phyloP scores from a whole-genome alignment of 2,113 vertebrate genomes.

The Gadus chalcogrammus region DNA sequence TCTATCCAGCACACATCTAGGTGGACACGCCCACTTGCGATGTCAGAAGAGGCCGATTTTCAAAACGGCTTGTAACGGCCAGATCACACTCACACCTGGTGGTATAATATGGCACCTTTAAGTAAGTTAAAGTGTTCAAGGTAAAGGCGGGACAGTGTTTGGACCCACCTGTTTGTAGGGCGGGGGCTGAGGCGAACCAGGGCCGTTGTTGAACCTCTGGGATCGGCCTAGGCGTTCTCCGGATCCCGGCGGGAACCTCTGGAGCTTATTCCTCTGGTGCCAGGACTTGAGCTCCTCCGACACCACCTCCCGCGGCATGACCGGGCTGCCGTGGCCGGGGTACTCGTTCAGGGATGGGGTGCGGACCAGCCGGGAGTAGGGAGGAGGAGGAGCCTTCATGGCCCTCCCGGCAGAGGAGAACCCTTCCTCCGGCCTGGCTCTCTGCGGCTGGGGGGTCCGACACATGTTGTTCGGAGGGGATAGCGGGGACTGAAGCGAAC shows the following conservation, averaged over 20 bases:
- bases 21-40: too few species aligned
- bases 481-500: constrained; percentile 49
- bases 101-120: too few species aligned
- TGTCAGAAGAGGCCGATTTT: too few species aligned
- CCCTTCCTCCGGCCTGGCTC: constrained; percentile 48
- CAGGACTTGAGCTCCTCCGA: constrained; percentile 83
- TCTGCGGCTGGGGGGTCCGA: constrained; percentile 24
- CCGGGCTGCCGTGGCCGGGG: constrained; percentile 61
- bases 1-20: too few species aligned
- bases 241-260: constrained; percentile 57
- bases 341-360: constrained; percentile 81
- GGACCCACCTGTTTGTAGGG: constrained; percentile 64
- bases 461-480: constrained; percentile 39
- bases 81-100: too few species aligned
- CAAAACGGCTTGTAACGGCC: too few species aligned
- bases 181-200: constrained; percentile 58
- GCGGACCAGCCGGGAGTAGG: constrained; percentile 73
- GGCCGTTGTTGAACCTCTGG: constrained; percentile 54
- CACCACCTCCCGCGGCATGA: constrained; percentile 74
- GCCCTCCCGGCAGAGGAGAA: constrained; percentile 46
- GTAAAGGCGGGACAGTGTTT: too few species aligned
- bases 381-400: constrained; percentile 68
- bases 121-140: too few species aligned
- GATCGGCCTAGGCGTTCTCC: constrained; percentile 68
- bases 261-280: constrained; percentile 78